Percentiles rank a stretch among this genome's conserved stretches.
phyloP scores from a whole-genome alignment of 2,888 invertebrate species.

The Cataglyphis rosenhaueri region DNA sequence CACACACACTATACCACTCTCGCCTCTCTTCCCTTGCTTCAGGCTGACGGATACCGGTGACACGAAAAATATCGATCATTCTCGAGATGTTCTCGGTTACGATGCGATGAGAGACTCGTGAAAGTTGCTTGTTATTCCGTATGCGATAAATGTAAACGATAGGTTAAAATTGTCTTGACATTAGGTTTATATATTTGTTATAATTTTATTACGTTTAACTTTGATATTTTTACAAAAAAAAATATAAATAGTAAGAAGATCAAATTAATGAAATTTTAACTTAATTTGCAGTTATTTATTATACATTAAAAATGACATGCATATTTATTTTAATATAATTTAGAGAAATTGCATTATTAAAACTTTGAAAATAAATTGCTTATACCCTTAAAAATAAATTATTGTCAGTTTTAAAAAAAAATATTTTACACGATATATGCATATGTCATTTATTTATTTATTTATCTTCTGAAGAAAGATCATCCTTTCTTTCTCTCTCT shows the following conservation, averaged over 20 bases:
- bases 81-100: constrained; percentile 49
- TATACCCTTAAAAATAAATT: neutral
- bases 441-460: neutral
- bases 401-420: neutral
- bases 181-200: neutral
- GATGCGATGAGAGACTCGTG: constrained; percentile 48
- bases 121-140: constrained; percentile 18
- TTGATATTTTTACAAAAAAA: neutral
- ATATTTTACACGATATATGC: no score
- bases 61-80: constrained; percentile 71
- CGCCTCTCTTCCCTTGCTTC: constrained; percentile 39
- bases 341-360: neutral
- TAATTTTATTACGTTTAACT: neutral
- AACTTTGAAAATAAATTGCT: neutral
- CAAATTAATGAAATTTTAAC: neutral
- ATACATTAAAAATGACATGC: neutral
- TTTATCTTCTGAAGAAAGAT: neutral
- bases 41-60: constrained; percentile 69
- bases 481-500: no score
- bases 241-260: neutral
- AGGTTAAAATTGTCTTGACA: constrained; percentile 12
- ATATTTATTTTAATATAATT: neutral
- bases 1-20: constrained; percentile 46
- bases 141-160: constrained; percentile 8
- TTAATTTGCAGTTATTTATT: neutral